Percentiles rank a stretch among this genome's conserved stretches.
These are phyloP conservation scores for Hetaerina titia DNA, from an alignment of 2,888 invertebrate species.

Conservation along the genomic window DNA sequence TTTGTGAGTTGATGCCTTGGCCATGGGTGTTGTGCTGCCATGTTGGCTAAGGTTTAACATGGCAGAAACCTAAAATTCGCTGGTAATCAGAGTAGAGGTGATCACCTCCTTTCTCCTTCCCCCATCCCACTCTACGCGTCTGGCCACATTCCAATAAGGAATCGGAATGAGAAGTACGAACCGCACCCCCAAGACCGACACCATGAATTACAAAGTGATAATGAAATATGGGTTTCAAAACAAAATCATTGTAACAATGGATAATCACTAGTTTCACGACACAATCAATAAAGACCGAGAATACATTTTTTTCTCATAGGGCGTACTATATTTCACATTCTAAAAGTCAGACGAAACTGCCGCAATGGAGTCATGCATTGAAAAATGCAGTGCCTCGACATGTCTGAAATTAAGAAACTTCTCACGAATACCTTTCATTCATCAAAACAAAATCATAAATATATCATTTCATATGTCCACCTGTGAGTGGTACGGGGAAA, in stretches of 20 bases:
- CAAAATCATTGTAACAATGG: background rate
- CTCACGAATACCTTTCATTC: too few relatives aligned
- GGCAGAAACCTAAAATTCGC: too few relatives aligned
- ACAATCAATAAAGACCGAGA: background rate
- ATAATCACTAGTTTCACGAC: background rate
- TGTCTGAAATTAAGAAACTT: too few relatives aligned
- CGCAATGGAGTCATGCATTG: background rate
- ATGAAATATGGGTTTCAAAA: background rate
- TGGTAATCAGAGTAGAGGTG: too few relatives aligned
- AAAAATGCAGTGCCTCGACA: too few relatives aligned
- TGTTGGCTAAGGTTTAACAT: too few relatives aligned
- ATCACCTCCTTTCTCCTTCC: too few relatives aligned
- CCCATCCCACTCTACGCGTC: background rate
- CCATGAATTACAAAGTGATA: background rate
- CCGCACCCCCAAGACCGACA: background rate
- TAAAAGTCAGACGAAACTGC: background rate
- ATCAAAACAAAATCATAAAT: too few relatives aligned
- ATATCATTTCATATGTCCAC: too few relatives aligned
- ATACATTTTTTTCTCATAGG: background rate
- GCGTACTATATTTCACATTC: background rate
- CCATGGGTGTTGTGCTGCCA: too few relatives aligned
- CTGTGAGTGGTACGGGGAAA: too few relatives aligned
- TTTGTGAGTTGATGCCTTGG: too few relatives aligned
- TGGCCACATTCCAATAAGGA: constrained; percentile 10
- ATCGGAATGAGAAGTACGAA: background rate